A percentile compares a stretch with the other conserved stretches of the same genome.
Conservation (phyloP, 2,113 vertebrate genomes). For the Eretmochelys imbricata region DNA sequence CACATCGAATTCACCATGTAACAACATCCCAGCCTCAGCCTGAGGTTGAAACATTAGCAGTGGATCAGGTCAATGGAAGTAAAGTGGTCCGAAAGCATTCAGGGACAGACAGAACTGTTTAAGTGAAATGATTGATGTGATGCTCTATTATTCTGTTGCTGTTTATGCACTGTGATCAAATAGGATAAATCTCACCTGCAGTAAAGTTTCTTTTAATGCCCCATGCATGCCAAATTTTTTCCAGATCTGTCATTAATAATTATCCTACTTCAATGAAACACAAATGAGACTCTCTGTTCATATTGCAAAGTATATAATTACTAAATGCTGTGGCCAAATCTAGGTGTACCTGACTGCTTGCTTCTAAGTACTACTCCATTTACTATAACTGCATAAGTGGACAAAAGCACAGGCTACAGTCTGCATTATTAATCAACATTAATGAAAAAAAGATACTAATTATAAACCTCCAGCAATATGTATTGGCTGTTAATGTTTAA, state of each 20-base stretch:
- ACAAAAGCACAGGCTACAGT: constrained; percentile 57
- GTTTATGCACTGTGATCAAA: constrained; percentile 80
- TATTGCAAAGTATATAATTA: constrained; percentile 59
- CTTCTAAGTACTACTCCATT: constrained; percentile 61
- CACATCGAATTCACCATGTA: constrained; percentile 89
- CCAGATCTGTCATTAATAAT: constrained; percentile 56
- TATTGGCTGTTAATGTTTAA: neutral
- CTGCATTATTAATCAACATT: constrained; percentile 10
- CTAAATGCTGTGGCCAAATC: constrained; percentile 80
- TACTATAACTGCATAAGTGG: constrained; percentile 5
- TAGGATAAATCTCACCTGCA: constrained; percentile 63
- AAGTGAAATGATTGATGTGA: constrained; percentile 45
- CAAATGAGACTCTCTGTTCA: constrained; percentile 43
- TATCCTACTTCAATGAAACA: constrained; percentile 36
- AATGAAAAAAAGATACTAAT: neutral
- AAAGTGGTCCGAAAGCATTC: constrained; percentile 92
- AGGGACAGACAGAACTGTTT: constrained; percentile 96
- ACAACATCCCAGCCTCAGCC: constrained; percentile 77
- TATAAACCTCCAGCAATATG: constrained; percentile 57
- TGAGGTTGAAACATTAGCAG: constrained; percentile 90
- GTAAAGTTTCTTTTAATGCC: constrained; percentile 60
- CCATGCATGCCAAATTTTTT: constrained; percentile 89
- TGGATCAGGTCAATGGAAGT: constrained; percentile 91
- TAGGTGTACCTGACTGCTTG: constrained; percentile 81
- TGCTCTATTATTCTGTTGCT: constrained; percentile 74